Conservation (phyloP, 2,888 invertebrate genomes). For the Abrostola tripartita region DNA sequence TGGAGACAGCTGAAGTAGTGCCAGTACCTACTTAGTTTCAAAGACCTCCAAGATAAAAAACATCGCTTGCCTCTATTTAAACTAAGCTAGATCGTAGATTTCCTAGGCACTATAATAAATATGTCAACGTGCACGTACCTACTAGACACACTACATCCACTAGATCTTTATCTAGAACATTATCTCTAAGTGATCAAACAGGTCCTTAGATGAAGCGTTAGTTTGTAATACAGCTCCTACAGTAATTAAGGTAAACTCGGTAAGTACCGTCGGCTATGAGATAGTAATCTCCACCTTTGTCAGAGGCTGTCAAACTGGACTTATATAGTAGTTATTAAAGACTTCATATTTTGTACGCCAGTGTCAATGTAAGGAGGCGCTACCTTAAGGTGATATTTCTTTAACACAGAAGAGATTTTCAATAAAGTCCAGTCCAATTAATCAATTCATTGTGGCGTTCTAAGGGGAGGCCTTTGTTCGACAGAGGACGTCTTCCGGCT, state of each 20-base stretch:
- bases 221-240: slow-evolving; percentile 27
- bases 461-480: no score
- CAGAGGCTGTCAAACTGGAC: neutral
- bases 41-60: no score
- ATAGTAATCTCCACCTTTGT: slow-evolving; percentile 18
- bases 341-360: no score
- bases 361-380: no score
- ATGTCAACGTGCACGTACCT: neutral
- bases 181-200: slow-evolving; percentile 32
- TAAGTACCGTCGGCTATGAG: slow-evolving; percentile 23
- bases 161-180: slow-evolving; percentile 33
- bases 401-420: no score
- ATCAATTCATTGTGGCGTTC: no score
- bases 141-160: slow-evolving; percentile 5
- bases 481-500: no score
- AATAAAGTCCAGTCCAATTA: no score
- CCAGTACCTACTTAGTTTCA: no score
- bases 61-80: neutral
- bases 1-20: no score
- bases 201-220: slow-evolving; percentile 26
- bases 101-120: neutral
- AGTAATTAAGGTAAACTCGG: slow-evolving; percentile 24
- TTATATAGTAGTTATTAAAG: no score
- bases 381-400: no score
- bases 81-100: neutral